Percentiles rank a stretch among this genome's conserved stretches.
Evolutionary conservation across 2,797 vertebrate species (phyloP).

Genomic region (Diplodus puntazzo): DNA sequence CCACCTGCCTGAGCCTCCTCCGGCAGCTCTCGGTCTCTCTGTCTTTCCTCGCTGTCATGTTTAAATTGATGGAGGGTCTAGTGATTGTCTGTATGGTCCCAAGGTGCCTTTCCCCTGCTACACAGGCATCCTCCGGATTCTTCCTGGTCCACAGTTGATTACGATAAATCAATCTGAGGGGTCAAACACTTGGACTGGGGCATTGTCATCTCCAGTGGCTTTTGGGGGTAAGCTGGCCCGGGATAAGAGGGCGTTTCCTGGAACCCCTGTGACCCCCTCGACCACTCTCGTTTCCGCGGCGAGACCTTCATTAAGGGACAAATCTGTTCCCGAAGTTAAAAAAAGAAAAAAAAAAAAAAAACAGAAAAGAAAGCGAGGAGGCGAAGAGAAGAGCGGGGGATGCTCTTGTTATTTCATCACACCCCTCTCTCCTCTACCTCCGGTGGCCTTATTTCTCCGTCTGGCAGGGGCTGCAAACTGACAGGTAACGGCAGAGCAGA

Average conservation of each 20-base stretch:
- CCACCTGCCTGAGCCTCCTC: conserved; percentile 48
- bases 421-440: conserved; percentile 62
- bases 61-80: conserved; percentile 86
- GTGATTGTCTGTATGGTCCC: conserved; percentile 85
- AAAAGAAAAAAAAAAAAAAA: conserved; percentile 34
- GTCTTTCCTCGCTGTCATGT: conserved; percentile 83
- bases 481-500: conserved; percentile 72
- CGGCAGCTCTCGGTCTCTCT: conserved; percentile 66
- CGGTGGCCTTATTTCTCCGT: conserved; percentile 70
- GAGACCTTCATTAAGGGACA: conserved; percentile 82
- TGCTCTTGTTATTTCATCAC: conserved; percentile 73
- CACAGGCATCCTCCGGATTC: conserved; percentile 79
- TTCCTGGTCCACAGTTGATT: conserved; percentile 84
- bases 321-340: conserved; percentile 63
- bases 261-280: conserved; percentile 66
- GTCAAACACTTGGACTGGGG: conserved; percentile 83
- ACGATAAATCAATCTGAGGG: conserved; percentile 86
- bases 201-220: conserved; percentile 74
- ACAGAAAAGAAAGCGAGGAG: conserved; percentile 8
- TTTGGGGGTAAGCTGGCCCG: conserved; percentile 53
- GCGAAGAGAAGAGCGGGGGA: conserved; percentile 23
- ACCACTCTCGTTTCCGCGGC: conserved; percentile 73
- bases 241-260: conserved; percentile 71
- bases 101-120: conserved; percentile 86
- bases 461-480: conserved; percentile 62